Evolutionary conservation across 2,797 vertebrate species (phyloP).

Genomic region (Protonibea diacanthus): DNA sequence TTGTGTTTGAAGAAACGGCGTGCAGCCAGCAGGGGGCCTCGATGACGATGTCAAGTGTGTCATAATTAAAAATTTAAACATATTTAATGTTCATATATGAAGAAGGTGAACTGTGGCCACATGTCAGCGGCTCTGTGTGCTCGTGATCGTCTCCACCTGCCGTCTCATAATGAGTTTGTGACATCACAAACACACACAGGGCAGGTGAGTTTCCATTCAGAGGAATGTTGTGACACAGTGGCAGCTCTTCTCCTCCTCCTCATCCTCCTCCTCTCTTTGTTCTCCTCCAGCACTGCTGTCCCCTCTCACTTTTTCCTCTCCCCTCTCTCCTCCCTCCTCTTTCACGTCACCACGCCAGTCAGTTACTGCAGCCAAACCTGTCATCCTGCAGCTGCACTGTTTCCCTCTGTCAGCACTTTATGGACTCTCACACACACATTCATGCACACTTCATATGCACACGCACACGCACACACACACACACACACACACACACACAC

Average conservation of each 20-base stretch:
- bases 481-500: not conserved
- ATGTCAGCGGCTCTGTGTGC: no score
- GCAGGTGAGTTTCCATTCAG: not conserved
- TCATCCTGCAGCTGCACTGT: constrained; percentile 63
- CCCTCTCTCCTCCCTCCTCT: not conserved
- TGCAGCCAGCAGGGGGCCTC: constrained; percentile 7
- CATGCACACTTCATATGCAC: constrained; percentile 2
- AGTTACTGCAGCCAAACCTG: constrained; percentile 35
- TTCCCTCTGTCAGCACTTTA: constrained; percentile 72
- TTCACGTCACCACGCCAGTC: constrained; percentile 9
- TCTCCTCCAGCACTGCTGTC: not conserved
- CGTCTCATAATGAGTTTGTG: not conserved
- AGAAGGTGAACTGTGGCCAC: not conserved
- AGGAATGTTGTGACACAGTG: not conserved
- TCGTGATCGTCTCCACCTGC: not conserved
- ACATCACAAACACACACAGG: not conserved
- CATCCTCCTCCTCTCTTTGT: constrained; percentile 35
- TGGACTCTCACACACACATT: not conserved
- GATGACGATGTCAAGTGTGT: not conserved
- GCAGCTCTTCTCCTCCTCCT: constrained; percentile 24
- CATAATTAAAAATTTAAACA: not conserved
- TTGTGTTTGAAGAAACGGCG: not conserved
- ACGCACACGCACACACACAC: not conserved
- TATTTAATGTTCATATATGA: not conserved
- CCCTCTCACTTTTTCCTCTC: constrained; percentile 26